phyloP scores from a whole-genome alignment of 2,888 invertebrate genomes.

The Tolmerus cingulatus region DNA sequence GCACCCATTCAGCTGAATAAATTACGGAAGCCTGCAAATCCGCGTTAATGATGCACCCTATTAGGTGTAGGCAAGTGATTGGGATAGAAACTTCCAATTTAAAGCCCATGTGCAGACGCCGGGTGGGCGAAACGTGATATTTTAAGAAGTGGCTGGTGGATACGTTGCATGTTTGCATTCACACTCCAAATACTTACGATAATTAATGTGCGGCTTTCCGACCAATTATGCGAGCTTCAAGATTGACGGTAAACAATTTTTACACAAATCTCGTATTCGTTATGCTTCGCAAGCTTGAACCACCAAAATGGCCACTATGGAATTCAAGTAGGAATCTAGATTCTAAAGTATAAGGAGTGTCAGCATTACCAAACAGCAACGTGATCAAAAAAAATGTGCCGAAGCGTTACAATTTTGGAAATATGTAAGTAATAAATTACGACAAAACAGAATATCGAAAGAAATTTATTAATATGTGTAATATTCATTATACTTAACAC shows the following conservation, averaged over 20 bases:
- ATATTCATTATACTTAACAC: too few relatives aligned
- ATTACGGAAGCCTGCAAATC: neutral
- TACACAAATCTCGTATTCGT: neutral
- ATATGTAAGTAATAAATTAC: neutral
- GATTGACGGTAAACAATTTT: neutral
- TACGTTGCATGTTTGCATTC: neutral
- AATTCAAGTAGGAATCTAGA: neutral
- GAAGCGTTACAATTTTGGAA: neutral
- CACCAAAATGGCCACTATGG: neutral
- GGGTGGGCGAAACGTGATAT: neutral
- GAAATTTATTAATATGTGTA: neutral
- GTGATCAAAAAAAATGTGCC: neutral
- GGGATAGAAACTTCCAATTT: neutral
- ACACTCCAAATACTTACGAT: neutral
- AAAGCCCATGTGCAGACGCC: neutral
- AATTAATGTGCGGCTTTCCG: neutral
- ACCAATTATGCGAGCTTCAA: neutral
- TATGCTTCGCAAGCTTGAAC: neutral
- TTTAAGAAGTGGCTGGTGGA: neutral
- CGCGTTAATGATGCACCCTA: slow-evolving; percentile 10
- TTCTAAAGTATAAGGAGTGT: neutral
- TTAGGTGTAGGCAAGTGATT: neutral
- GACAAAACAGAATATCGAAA: neutral
- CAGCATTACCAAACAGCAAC: neutral
- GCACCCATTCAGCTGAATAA: slow-evolving; percentile 17